A percentile compares a stretch with the other conserved stretches of the same genome.
phyloP scores from a whole-genome alignment of 1,140 invertebrate species.

The Drosophila lini region DNA sequence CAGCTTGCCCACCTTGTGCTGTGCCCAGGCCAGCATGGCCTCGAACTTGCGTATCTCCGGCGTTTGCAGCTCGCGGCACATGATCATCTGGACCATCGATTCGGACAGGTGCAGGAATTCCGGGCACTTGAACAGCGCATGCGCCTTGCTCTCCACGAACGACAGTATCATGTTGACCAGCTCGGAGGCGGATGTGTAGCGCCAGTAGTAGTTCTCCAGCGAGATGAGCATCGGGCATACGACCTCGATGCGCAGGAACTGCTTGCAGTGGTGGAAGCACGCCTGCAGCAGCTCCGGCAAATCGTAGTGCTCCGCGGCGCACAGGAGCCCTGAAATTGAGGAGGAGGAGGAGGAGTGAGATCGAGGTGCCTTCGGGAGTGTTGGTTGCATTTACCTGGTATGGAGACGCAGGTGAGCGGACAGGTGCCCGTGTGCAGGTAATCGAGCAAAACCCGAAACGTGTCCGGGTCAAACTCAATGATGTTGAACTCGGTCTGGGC shows the following conservation, averaged over 20 bases:
- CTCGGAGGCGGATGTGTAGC: slow-evolving; percentile 96
- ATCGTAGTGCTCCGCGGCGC: slow-evolving; percentile 97
- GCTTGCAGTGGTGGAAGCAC: slow-evolving; percentile 97
- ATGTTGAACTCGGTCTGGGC: slow-evolving; percentile 98
- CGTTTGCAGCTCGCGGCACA: slow-evolving; percentile 93
- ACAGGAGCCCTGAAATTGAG: slow-evolving; percentile 89
- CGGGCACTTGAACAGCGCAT: slow-evolving; percentile 91
- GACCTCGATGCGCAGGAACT: slow-evolving; percentile 95
- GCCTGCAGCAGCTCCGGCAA: slow-evolving; percentile 96
- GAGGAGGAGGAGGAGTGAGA: background rate
- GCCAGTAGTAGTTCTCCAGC: slow-evolving; percentile 97
- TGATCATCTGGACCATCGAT: slow-evolving; percentile 97
- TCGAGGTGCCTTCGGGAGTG: background rate
- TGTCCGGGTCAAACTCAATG: slow-evolving; percentile 97
- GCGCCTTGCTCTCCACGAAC: slow-evolving; percentile 94
- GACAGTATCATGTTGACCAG: slow-evolving; percentile 97
- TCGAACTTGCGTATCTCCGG: slow-evolving; percentile 97
- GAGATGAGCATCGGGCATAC: slow-evolving; percentile 96
- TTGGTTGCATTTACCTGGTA: slow-evolving; percentile 87
- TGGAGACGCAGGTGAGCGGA: slow-evolving; percentile 95
- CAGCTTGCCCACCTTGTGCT: slow-evolving; percentile 89
- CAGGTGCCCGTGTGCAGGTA: slow-evolving; percentile 97
- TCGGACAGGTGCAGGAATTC: slow-evolving; percentile 95
- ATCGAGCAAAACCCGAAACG: slow-evolving; percentile 94
- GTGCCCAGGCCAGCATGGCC: slow-evolving; percentile 95